These are phyloP conservation scores for Hirtodrosophila confusa DNA, from an alignment of 2,888 invertebrate species.

Conservation along the genomic window DNA sequence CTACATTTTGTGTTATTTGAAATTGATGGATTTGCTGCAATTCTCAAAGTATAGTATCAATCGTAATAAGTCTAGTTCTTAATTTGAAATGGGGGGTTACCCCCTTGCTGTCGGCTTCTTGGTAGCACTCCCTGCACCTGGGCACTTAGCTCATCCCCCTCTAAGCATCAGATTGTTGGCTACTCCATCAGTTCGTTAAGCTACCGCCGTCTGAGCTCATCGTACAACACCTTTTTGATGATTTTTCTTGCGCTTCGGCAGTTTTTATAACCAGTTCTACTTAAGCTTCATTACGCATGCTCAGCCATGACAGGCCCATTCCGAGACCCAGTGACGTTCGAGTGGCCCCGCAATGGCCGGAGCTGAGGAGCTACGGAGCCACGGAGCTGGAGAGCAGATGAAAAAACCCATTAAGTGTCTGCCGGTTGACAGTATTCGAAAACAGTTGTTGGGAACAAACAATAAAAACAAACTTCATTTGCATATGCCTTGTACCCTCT, in stretches of 20 bases:
- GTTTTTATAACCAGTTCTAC: constrained; percentile 74
- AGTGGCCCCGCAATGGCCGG: not conserved
- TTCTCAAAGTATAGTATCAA: too few species aligned
- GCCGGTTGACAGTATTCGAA: constrained; percentile 73
- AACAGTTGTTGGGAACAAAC: constrained; percentile 64
- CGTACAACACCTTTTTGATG: constrained; percentile 33
- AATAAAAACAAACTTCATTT: constrained; percentile 72
- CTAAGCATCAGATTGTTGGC: constrained; percentile 16
- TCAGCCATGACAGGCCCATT: constrained; percentile 73
- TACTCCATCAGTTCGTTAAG: constrained; percentile 40
- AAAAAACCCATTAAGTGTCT: constrained; percentile 76
- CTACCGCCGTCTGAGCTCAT: constrained; percentile 28
- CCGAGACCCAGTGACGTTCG: constrained; percentile 38
- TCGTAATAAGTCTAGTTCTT: too few species aligned
- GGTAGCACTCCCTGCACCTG: not conserved
- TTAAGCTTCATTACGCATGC: constrained; percentile 77
- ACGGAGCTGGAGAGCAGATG: constrained; percentile 42
- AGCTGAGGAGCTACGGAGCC: too few species aligned
- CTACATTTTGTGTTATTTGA: too few species aligned
- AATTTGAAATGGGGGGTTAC: too few species aligned
- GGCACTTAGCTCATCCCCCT: constrained; percentile 15
- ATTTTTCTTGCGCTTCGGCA: constrained; percentile 31
- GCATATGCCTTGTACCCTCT: constrained; percentile 51
- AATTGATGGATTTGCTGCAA: too few species aligned
- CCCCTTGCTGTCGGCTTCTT: too few species aligned